A percentile compares a stretch with the other conserved stretches of the same genome.
phyloP scores from a whole-genome alignment of 2,888 invertebrate species.

The Schizaphis graminum region DNA sequence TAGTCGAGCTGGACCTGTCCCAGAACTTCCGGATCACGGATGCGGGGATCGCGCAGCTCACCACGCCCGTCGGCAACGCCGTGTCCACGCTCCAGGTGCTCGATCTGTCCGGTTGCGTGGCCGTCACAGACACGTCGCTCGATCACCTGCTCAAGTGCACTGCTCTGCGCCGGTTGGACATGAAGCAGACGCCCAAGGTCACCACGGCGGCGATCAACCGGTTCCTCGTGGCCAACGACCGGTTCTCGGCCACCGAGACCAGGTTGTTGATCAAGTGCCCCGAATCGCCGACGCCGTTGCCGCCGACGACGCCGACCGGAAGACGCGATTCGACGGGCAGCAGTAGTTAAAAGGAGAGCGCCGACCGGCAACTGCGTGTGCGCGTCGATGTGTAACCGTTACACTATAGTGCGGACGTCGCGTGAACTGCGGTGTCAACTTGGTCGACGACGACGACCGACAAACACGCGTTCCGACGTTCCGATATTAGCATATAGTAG shows the following conservation, averaged over 20 bases:
- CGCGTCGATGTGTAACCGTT: not conserved
- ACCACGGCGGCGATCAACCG: slow-evolving; percentile 86
- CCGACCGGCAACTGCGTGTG: no score
- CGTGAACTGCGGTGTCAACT: not conserved
- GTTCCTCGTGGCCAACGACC: slow-evolving; percentile 74
- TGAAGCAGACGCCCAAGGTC: slow-evolving; percentile 84
- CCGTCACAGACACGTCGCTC: slow-evolving; percentile 85
- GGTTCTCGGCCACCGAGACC: slow-evolving; percentile 47
- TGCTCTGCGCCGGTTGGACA: slow-evolving; percentile 80
- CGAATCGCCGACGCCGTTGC: not conserved
- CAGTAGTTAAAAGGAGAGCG: slow-evolving; percentile 14
- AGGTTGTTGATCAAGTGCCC: slow-evolving; percentile 35
- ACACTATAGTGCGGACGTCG: not conserved
- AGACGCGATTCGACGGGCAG: slow-evolving; percentile 24
- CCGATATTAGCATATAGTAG: not conserved
- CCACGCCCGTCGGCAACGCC: slow-evolving; percentile 79
- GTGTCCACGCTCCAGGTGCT: slow-evolving; percentile 79
- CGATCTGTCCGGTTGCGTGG: slow-evolving; percentile 85
- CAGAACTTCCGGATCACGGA: slow-evolving; percentile 91
- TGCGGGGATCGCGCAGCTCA: slow-evolving; percentile 89
- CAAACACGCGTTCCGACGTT: not conserved
- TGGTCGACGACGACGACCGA: not conserved
- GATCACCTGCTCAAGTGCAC: slow-evolving; percentile 81
- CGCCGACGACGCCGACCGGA: not conserved
- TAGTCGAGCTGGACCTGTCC: slow-evolving; percentile 84